phyloP scores from a whole-genome alignment of 2,113 vertebrate species.

The Sarotherodon lohbergeri region DNA sequence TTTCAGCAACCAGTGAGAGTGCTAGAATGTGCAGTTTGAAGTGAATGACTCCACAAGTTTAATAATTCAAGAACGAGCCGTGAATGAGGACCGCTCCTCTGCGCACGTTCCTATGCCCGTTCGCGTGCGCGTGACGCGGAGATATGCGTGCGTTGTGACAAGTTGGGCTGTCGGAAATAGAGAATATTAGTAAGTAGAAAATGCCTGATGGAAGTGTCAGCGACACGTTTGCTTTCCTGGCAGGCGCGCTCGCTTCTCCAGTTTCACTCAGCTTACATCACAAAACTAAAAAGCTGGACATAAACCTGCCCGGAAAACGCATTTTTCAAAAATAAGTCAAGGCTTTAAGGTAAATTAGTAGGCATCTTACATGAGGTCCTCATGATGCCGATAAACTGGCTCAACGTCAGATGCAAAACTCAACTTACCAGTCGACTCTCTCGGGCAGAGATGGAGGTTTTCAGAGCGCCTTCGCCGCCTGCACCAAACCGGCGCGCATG shows the following conservation, averaged over 20 bases:
- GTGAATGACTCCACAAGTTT: slow-evolving; percentile 22
- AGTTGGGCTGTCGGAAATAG: background rate
- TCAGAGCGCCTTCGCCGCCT: slow-evolving; percentile 2
- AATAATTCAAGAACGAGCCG: background rate
- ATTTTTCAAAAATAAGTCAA: background rate
- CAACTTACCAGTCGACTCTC: slow-evolving; percentile 60
- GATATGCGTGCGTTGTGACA: background rate
- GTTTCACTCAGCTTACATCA: background rate
- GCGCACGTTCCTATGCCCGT: slow-evolving; percentile 5
- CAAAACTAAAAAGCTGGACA: background rate
- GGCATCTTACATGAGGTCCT: background rate
- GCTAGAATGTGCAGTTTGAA: background rate
- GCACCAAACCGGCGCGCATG: background rate
- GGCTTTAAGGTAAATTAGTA: background rate
- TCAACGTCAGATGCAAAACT: background rate
- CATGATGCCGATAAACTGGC: background rate
- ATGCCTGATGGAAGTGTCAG: background rate
- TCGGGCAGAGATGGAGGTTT: slow-evolving; percentile 21
- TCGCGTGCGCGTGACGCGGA: background rate
- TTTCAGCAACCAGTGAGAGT: background rate
- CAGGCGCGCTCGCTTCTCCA: background rate
- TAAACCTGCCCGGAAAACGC: background rate
- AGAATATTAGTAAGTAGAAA: background rate
- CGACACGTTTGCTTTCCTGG: background rate
- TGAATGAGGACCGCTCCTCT: background rate